Percentiles rank a stretch among this genome's conserved stretches.
phyloP scores from a whole-genome alignment of 2,797 vertebrate species.

The Octomys mimax region DNA sequence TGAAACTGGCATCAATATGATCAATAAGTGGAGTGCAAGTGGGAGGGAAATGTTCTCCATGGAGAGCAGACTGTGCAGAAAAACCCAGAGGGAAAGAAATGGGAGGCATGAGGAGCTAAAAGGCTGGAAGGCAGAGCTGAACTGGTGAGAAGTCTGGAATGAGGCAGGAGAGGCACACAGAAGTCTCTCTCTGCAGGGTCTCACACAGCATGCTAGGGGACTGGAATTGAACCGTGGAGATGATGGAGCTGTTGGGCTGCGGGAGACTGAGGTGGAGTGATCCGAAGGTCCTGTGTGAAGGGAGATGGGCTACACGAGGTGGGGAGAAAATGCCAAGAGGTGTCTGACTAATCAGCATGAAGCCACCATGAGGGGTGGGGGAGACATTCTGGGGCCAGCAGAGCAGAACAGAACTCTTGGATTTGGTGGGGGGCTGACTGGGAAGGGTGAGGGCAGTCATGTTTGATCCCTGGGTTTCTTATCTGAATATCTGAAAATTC shows the following conservation, averaged over 20 bases:
- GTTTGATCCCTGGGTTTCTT: slow-evolving; percentile 7
- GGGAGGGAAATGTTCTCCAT: neutral
- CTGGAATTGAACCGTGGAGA: neutral
- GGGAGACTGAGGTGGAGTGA: neutral
- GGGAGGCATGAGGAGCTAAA: neutral
- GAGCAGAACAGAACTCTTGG: neutral
- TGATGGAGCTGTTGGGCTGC: neutral
- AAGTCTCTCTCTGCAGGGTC: neutral
- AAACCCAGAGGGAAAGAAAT: neutral
- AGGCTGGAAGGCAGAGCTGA: neutral
- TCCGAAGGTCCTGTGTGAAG: neutral
- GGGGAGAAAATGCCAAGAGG: neutral
- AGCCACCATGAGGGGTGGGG: neutral
- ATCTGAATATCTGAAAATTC: neutral
- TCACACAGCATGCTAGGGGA: neutral
- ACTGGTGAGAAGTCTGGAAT: neutral
- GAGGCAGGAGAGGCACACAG: neutral
- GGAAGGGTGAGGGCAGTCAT: neutral
- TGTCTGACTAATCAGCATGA: neutral
- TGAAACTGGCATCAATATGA: neutral
- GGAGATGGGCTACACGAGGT: neutral
- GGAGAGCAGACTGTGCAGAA: neutral
- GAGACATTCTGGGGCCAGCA: neutral
- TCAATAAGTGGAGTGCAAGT: neutral
- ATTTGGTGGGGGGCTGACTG: neutral